Conservation (phyloP, 2,888 invertebrate species). For the Monopis laevigella region DNA sequence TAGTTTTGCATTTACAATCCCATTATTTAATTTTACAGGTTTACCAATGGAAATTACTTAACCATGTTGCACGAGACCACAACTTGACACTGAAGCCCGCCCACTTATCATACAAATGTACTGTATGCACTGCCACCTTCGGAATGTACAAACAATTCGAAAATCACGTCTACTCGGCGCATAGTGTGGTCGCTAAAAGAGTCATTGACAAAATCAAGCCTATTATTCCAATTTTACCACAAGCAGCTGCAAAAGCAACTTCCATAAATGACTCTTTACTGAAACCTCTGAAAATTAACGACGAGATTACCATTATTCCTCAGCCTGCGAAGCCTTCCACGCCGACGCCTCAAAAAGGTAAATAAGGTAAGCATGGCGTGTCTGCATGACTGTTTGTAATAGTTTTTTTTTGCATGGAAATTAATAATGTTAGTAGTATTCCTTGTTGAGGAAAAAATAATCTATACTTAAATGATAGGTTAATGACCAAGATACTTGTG, state of each 20-base stretch:
- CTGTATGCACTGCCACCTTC: slow-evolving; percentile 93
- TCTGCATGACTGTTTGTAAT: too few species aligned
- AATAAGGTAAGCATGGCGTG: slow-evolving; percentile 7
- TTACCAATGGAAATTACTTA: slow-evolving; percentile 92
- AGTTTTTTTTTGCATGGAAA: too few species aligned
- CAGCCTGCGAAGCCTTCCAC: slow-evolving; percentile 67
- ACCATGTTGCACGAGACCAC: slow-evolving; percentile 92
- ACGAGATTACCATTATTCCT: slow-evolving; percentile 90
- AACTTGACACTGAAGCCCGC: slow-evolving; percentile 92
- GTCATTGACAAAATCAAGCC: slow-evolving; percentile 47
- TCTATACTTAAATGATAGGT: too few species aligned
- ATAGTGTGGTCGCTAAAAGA: slow-evolving; percentile 88
- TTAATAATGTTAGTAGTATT: too few species aligned
- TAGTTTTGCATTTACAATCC: too few species aligned
- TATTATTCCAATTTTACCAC: slow-evolving; percentile 29
- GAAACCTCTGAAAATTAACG: slow-evolving; percentile 86
- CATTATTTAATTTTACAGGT: slow-evolving; percentile 68
- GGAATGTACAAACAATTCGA: slow-evolving; percentile 96
- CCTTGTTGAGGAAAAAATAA: too few species aligned
- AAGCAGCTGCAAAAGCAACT: slow-evolving; percentile 23
- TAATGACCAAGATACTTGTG: too few species aligned
- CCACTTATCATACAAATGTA: slow-evolving; percentile 93
- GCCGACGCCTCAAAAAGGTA: slow-evolving; percentile 2
- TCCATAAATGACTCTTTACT: slow-evolving; percentile 46
- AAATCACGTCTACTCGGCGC: slow-evolving; percentile 93